Conservation (phyloP, 1,140 invertebrate genomes). For the Argopecten irradians region DNA sequence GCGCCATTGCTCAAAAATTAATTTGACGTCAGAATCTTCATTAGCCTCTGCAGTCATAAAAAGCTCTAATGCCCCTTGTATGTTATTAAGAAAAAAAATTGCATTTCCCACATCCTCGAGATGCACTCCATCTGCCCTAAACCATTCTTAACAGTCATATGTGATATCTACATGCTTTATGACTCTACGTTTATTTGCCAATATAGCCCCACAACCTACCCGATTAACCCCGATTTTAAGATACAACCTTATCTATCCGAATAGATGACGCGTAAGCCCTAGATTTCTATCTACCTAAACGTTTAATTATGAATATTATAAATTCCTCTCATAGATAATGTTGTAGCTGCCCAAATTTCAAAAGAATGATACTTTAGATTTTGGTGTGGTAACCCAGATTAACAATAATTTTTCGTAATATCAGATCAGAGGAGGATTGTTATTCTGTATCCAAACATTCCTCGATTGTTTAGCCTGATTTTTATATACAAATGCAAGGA, state of each 20-base stretch:
- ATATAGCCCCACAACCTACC: neutral
- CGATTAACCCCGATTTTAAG: neutral
- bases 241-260: neutral
- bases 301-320: neutral
- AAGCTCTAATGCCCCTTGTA: neutral
- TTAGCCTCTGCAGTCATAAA: too few relatives aligned
- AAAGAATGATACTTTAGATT: constrained; percentile 38
- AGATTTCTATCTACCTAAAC: constrained; percentile 38
- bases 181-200: neutral
- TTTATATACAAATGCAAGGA: constrained; percentile 24
- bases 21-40: too few relatives aligned
- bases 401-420: constrained; percentile 30
- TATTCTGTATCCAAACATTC: constrained; percentile 23
- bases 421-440: constrained; percentile 30
- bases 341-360: constrained; percentile 43
- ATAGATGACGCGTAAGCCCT: neutral
- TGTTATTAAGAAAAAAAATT: neutral
- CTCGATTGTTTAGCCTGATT: neutral
- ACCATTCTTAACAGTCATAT: neutral
- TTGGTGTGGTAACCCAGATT: neutral
- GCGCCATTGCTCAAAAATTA: too few relatives aligned
- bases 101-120: neutral
- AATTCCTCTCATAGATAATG: constrained; percentile 7
- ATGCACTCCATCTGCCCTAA: neutral
- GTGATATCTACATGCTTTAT: neutral